A percentile compares a stretch with the other conserved stretches of the same genome.
Evolutionary conservation across 2,888 invertebrate genomes (phyloP).

Genomic region (Dicyrtoma fusca): DNA sequence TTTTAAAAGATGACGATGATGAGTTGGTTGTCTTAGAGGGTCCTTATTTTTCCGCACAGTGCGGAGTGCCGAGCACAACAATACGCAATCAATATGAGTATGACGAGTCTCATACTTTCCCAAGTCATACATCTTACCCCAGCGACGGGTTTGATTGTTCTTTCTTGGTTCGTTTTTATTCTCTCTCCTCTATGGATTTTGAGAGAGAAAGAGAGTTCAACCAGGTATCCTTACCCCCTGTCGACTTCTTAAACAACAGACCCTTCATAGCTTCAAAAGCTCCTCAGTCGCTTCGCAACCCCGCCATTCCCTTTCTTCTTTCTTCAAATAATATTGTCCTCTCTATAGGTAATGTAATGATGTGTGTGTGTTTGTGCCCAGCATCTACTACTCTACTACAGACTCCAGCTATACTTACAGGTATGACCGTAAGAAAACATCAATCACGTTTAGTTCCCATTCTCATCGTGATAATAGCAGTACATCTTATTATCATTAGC

Average conservation of each 20-base stretch:
- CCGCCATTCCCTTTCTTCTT: conserved; percentile 28
- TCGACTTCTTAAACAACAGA: conserved; percentile 23
- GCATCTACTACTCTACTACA: too few species aligned
- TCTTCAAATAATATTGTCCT: not conserved
- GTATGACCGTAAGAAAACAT: not conserved
- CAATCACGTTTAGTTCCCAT: too few species aligned
- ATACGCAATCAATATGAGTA: conserved; percentile 47
- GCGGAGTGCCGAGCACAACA: conserved; percentile 35
- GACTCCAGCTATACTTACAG: not conserved
- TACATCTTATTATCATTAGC: too few species aligned
- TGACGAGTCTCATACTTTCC: conserved; percentile 35
- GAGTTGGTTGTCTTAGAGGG: conserved; percentile 40
- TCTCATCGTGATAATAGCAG: too few species aligned
- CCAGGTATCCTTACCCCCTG: conserved; percentile 21
- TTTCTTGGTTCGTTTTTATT: conserved; percentile 22
- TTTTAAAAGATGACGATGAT: conserved; percentile 17
- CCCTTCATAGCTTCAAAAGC: conserved; percentile 1
- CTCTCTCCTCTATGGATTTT: conserved; percentile 12
- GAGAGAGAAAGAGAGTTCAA: not conserved
- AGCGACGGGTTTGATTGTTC: conserved; percentile 38
- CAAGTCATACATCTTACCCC: conserved; percentile 38
- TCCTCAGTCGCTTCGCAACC: not conserved
- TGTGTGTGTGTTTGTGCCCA: not conserved
- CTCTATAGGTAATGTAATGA: not conserved
- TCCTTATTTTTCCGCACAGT: conserved; percentile 24